phyloP scores from a whole-genome alignment of 2,113 vertebrate genomes.

The Psephotus haematonotus region DNA sequence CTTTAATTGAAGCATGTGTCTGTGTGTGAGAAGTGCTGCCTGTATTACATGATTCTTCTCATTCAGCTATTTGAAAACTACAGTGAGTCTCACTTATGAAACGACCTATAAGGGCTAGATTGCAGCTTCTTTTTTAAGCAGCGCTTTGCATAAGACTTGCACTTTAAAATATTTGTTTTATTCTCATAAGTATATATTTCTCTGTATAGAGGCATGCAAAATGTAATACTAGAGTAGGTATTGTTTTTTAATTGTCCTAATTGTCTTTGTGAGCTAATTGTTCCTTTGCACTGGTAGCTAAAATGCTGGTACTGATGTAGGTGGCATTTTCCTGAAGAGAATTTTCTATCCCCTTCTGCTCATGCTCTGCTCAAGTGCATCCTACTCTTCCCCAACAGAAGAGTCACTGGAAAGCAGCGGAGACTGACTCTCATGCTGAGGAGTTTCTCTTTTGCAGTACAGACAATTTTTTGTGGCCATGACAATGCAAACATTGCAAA shows the following conservation, averaged over 20 bases:
- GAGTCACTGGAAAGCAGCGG: not conserved
- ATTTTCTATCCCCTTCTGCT: not conserved
- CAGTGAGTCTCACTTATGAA: not conserved
- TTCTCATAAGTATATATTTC: not conserved
- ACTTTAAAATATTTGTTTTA: not conserved
- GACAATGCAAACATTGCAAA: not conserved
- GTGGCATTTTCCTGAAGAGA: not conserved
- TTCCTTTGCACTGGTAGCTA: not conserved
- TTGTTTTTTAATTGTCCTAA: not conserved
- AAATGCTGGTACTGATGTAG: not conserved
- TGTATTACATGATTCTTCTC: not conserved
- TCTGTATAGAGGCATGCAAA: not conserved
- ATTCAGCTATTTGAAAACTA: not conserved
- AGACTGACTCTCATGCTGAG: not conserved
- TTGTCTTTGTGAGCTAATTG: not conserved
- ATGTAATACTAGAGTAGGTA: not conserved
- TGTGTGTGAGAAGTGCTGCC: not conserved
- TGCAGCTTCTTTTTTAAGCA: not conserved
- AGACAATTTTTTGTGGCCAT: not conserved
- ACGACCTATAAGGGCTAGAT: not conserved
- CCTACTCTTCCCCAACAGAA: not conserved
- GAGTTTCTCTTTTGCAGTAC: not conserved
- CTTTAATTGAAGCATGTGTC: not conserved
- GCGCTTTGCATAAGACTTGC: not conserved
- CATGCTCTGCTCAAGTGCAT: not conserved